Base-by-base conservation (phyloP, 1,140 invertebrate genomes). In the Planococcus citri region DNA sequence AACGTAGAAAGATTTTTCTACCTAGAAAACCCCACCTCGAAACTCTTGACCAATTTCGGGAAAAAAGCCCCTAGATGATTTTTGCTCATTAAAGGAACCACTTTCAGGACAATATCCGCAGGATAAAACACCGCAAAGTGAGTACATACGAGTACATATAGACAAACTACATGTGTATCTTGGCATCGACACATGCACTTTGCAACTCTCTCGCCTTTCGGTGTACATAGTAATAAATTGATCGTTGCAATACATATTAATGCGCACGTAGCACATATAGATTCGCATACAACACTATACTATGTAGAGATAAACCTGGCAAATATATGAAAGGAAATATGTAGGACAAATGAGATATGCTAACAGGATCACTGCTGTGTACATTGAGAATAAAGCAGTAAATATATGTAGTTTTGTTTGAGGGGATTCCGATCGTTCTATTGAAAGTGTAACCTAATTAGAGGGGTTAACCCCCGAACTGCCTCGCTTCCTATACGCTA, bases 381-480 rank as follows among this genome's bases (percentile, higher is more conserved):
- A 64, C 60, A 64, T 64, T 64, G 22, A 27, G 60, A 64, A 64
- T 64, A 64, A 64, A 64, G 60, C 60, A 20, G 20, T 21, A 64
- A 64, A 64, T 64, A 64, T 27, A 51, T 64, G 60, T 27, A 64
- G 60, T 64, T 64, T 27, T 64, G 60, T 64, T 25, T 64, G 21
- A 64, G 25, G 25, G 60, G 25, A 64, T 64, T 27, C 60, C 22
- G 25, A 64, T 64, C 60, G 60, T 64, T 64, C 60, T 64, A 64
- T 64, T 64, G 60, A 64, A 64, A 64, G 25, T 64, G 21, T 64
- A 64, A 64, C 60, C 60, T 64, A 64, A 64, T 64, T 64, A 64
- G 21, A 64, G 22, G 60, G 25, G 60, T 64, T 27, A 64, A 64
- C 60, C 60, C 51, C 60, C 60, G 60, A 24, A 64, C 60, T 64